Conservation (phyloP, 2,888 invertebrate species). For the Tineola bisselliella region DNA sequence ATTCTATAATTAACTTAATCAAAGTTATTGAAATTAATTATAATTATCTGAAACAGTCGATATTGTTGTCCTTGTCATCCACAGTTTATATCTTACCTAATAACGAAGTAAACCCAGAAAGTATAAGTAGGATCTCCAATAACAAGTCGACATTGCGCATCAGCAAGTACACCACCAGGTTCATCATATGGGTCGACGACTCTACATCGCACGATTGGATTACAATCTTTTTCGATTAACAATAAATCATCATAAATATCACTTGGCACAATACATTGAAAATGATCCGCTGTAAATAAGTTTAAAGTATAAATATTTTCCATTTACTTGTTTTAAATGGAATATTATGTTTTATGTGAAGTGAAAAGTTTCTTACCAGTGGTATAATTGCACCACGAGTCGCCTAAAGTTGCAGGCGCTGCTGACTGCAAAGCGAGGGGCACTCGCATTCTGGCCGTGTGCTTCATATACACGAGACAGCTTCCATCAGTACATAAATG, state of each 20-base stretch:
- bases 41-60: no score
- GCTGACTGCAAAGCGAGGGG: conserved; percentile 46
- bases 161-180: conserved; percentile 71
- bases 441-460: conserved; percentile 39
- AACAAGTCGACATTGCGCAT: conserved; percentile 72
- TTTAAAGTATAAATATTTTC: no score
- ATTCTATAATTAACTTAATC: no score
- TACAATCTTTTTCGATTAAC: conserved; percentile 63
- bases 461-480: conserved; percentile 54
- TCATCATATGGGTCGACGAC: conserved; percentile 76
- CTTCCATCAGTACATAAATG: conserved; percentile 43
- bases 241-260: neutral
- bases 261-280: neutral
- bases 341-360: no score
- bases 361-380: conserved; percentile 13
- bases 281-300: neutral
- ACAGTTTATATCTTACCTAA: conserved; percentile 56
- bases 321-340: no score
- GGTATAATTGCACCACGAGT: conserved; percentile 75
- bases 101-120: conserved; percentile 75
- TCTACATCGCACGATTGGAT: conserved; percentile 75
- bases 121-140: conserved; percentile 73
- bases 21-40: no score
- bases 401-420: conserved; percentile 28
- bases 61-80: no score